A percentile compares a stretch with the other conserved stretches of the same genome.
phyloP scores from a whole-genome alignment of 2,888 invertebrate genomes.

The Scaptomyza caliginosa region DNA sequence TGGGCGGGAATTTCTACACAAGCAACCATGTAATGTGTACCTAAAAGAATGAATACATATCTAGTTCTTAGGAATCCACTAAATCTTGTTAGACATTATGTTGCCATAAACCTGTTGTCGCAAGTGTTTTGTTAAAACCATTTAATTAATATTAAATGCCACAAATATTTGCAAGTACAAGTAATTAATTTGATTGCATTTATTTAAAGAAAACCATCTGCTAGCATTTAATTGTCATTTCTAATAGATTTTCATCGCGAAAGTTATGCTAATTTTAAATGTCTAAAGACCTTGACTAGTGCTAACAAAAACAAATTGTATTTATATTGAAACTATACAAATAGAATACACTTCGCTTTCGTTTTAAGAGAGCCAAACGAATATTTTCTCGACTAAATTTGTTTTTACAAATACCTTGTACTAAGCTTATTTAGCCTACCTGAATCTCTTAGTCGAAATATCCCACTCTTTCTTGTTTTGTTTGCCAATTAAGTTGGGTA shows the following conservation, averaged over 20 bases:
- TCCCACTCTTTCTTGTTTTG: constrained; percentile 18
- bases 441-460: not conserved
- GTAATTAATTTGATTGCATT: constrained; percentile 41
- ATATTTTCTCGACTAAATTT: too few relatives aligned
- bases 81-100: too few relatives aligned
- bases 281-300: constrained; percentile 42
- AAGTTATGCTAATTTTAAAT: constrained; percentile 33
- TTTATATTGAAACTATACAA: constrained; percentile 47
- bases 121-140: not conserved
- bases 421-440: too few relatives aligned
- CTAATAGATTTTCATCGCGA: constrained; percentile 17
- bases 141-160: constrained; percentile 49
- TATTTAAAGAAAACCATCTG: constrained; percentile 41
- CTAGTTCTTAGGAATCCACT: not conserved
- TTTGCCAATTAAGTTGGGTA: constrained; percentile 36
- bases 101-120: not conserved
- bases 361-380: constrained; percentile 26
- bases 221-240: constrained; percentile 18
- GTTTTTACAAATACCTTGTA: too few relatives aligned
- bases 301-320: constrained; percentile 37
- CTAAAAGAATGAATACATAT: not conserved
- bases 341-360: constrained; percentile 56
- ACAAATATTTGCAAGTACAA: constrained; percentile 25
- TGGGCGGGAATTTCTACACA: not conserved
- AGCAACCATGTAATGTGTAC: not conserved